A percentile compares a stretch with the other conserved stretches of the same genome.
Conservation (phyloP, 1,140 invertebrate species). For the Procambarus clarkii region DNA sequence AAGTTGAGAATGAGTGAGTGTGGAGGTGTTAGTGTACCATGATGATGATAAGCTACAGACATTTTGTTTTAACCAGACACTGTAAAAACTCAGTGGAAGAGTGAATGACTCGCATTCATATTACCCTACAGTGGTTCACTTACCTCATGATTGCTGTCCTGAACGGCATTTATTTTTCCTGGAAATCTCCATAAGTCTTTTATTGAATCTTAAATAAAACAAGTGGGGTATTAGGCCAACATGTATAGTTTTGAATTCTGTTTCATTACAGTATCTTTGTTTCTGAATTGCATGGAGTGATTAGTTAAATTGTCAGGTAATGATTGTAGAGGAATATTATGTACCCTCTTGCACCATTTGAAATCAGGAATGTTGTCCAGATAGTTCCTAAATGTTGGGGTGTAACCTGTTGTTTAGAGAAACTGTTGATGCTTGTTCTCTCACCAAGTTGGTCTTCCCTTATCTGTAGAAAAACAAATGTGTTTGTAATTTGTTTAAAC, state of each 20-base stretch:
- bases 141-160: slow-evolving; percentile 10
- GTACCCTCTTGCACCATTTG: not conserved
- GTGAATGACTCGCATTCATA: not conserved
- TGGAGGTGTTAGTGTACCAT: not conserved
- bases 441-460: not conserved
- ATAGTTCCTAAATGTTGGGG: not conserved
- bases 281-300: not conserved
- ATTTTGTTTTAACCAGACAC: not conserved
- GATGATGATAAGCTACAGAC: not conserved
- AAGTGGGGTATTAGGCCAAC: not conserved
- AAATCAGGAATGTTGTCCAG: not conserved
- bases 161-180: not conserved
- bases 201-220: not conserved
- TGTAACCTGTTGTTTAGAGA: not conserved
- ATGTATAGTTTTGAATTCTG: not conserved
- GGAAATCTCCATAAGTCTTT: not conserved
- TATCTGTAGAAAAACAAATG: not conserved
- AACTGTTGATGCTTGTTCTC: not conserved
- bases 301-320: not conserved
- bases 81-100: not conserved
- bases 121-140: not conserved
- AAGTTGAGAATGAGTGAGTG: not conserved
- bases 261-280: not conserved
- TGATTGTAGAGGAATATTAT: not conserved
- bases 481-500: not conserved